Conservation (phyloP, 1,140 invertebrate genomes). For the Aphidius gifuensis region DNA sequence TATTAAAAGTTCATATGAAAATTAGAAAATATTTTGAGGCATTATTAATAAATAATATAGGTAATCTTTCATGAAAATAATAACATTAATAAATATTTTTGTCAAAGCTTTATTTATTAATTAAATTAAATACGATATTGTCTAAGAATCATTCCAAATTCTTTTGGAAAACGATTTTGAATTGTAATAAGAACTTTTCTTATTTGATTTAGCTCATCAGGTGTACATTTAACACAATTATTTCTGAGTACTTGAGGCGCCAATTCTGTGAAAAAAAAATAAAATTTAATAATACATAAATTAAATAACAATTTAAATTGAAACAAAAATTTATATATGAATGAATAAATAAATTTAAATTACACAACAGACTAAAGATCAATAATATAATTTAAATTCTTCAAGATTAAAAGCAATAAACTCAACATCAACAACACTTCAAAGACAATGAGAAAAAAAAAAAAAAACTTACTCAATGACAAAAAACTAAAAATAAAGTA, state of each 20-base stretch:
- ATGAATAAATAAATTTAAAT: not conserved
- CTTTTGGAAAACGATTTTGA: slow-evolving; percentile 67
- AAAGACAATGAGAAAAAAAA: no score
- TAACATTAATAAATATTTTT: not conserved
- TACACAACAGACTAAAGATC: not conserved
- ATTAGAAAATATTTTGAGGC: no score
- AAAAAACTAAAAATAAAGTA: slow-evolving; percentile 5
- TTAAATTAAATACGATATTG: slow-evolving; percentile 54
- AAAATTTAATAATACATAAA: slow-evolving; percentile 22
- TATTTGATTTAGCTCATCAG: slow-evolving; percentile 66
- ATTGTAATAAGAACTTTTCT: slow-evolving; percentile 67
- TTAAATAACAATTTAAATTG: not conserved
- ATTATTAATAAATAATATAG: no score
- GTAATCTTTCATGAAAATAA: not conserved
- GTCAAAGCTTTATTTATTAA: not conserved
- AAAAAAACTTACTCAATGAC: no score
- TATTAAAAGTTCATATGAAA: no score
- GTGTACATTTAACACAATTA: slow-evolving; percentile 65
- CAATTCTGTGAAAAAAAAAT: slow-evolving; percentile 59
- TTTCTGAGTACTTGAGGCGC: slow-evolving; percentile 67
- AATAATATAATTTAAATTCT: no score
- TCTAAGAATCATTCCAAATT: slow-evolving; percentile 68
- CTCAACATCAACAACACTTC: no score
- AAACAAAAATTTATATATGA: not conserved
- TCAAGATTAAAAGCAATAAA: no score